Evolutionary conservation across 2,113 vertebrate species (phyloP), one percentile per base, ranked within the genome.

Genomic region (Halcyon senegalensis): DNA sequence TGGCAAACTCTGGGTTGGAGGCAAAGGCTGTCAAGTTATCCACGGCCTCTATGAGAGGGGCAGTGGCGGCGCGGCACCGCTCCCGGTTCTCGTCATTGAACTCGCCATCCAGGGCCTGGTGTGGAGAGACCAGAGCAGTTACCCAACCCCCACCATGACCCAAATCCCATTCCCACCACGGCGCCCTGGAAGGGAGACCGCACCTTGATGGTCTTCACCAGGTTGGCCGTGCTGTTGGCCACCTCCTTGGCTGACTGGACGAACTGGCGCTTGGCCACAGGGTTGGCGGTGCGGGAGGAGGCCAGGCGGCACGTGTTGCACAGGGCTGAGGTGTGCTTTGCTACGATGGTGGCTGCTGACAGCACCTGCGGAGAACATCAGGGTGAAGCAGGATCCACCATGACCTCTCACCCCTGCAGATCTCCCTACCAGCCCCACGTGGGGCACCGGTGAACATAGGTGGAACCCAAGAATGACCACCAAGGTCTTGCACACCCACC

Each of bases 201-300:
- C 75, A 99, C 99, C 99, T 99, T 99, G 75, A 99, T 99, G 93
- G 99, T 99, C 97, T 99, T 99, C 96, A 99, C 99, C 31, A 99
- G 98, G 96, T 99, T 99, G 89, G 99, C 99, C 0, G 99, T 99
- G 97, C 99, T 99, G 97, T 99, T 99, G 87, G 99, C 99, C 98
- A 99, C 99, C 69, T 99, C 99, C 93, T 99, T 99, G 96, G 99
- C 99, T 0, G 99, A 99, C 85, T 99, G 99, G 87, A 99, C 99
- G 9, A 99, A 99, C 97, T 99, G 99, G 93, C 99, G 98, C 98
- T 99, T 99, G 97, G 99, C 99, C 5, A 99, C 99, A 4, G 99
- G 99, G 93, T 99, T 99, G 89, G 99, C 94, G 0, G 99, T 99
- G 63, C 98, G 98, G 62, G 99, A 99, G 33, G 99, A 99, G 25